These are phyloP conservation scores for Bruchidius siliquastri DNA, from an alignment of 2,888 invertebrate species.

Conservation along the genomic window DNA sequence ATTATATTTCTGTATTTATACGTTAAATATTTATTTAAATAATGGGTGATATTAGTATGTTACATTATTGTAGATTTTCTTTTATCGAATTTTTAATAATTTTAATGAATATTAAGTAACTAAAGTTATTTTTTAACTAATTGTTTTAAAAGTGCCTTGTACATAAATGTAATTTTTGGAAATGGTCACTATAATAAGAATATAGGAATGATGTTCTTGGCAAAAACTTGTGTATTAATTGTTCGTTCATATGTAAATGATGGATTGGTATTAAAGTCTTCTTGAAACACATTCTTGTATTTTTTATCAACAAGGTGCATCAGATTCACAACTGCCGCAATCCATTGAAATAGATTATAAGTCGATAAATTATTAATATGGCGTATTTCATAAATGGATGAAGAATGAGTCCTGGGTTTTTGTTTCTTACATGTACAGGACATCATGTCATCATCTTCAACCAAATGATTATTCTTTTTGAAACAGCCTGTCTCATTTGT, in stretches of 20 bases:
- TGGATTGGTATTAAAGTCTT: background rate
- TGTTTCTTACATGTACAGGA: no score
- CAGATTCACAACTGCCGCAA: background rate
- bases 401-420: no score
- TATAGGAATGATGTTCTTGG: background rate
- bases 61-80: background rate
- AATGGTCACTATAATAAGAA: background rate
- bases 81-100: background rate
- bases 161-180: background rate
- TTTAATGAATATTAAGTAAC: background rate
- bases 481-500: no score
- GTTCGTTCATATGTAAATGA: background rate
- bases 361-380: no score
- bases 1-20: background rate
- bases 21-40: background rate
- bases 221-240: background rate
- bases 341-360: no score
- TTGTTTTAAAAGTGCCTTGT: background rate
- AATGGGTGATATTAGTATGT: background rate
- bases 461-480: no score
- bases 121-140: background rate
- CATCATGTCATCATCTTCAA: no score
- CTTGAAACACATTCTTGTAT: background rate
- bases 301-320: background rate
- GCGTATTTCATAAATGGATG: no score